Evolutionary conservation across 2,113 vertebrate species (phyloP), one percentile per base, ranked within the genome.

Genomic region (Cinclus mexicanus): DNA sequence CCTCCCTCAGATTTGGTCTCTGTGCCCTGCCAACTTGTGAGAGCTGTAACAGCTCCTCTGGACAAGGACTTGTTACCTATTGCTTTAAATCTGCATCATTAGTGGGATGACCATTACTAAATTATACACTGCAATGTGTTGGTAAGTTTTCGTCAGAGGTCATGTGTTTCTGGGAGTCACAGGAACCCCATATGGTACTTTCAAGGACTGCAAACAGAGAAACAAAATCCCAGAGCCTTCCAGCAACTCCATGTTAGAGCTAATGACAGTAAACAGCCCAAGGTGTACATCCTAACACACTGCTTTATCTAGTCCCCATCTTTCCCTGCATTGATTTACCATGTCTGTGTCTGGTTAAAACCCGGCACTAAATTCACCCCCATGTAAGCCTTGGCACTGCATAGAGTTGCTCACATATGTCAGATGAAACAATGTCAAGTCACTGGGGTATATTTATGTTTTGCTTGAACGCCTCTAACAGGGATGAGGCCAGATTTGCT

Each of bases 41-140:
- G 49, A 93, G 17, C 12, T 78, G 31, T 65, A 57, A 35, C 39
- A 26, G 42, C 74, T 79, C 63, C 23, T 85, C 42, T 59, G 67
- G 46, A 76, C 42, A 42, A 76, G 26, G 75, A 63, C 84, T 90
- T 80, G 49, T 65, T 90, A 80, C 49, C 33, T 87, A 26, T 76
- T 91, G 46, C 42, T 87, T 95, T 85, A 74, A 77, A 80, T 86
- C 33, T 63, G 29, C n/a, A 35, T 77, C 65, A 44, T 76, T 52
- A 83, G 46, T 37, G 52, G 60, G 47, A 81, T 75, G 44, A 75
- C 20, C 55, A 74, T 75, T 92, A 90, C 46, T 59, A 87, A 91
- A 75, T 81, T 44, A 33, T 5, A 52, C 0, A 2, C 47, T 64
- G 35, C 8, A 2, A 44, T 33, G 12, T 87, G 53, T 49, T 35